These are phyloP conservation scores for Melanotaenia trifasciata DNA, from an alignment of 2,797 vertebrate species.

Conservation along the genomic window DNA sequence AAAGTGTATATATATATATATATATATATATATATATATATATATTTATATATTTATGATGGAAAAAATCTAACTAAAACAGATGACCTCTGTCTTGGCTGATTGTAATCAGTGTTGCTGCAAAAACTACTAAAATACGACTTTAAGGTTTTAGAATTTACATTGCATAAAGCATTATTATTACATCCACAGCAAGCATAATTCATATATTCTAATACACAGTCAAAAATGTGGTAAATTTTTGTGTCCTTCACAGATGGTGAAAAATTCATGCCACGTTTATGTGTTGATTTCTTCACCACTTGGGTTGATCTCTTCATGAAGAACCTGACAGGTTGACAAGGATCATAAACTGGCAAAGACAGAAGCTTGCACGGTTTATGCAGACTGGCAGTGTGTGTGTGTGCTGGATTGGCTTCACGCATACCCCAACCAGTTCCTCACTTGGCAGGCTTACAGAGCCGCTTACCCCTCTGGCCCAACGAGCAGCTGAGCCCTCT, in stretches of 20 bases:
- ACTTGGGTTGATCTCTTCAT: conserved; percentile 73
- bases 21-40: no score
- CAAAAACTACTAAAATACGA: background rate
- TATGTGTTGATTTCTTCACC: conserved; percentile 45
- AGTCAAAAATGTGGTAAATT: background rate
- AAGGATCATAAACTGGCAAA: conserved; percentile 73
- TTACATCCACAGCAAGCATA: background rate
- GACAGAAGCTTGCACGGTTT: conserved; percentile 37
- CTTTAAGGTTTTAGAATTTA: background rate
- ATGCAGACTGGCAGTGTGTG: conserved; percentile 35
- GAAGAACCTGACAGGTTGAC: conserved; percentile 68
- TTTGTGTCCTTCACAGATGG: conserved; percentile 1
- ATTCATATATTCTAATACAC: background rate
- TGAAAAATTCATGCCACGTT: conserved; percentile 16
- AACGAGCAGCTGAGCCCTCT: conserved; percentile 81
- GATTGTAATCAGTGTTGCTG: background rate
- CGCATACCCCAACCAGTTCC: conserved; percentile 65
- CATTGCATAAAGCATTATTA: background rate
- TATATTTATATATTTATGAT: no score
- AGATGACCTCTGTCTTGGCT: background rate
- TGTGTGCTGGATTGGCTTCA: conserved; percentile 45
- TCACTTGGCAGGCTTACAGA: conserved; percentile 77
- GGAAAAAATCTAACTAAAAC: background rate
- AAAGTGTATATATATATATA: background rate
- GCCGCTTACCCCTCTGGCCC: conserved; percentile 78